Evolutionary conservation across 2,113 vertebrate genomes (phyloP).

Genomic region (Xerus inauris): DNA sequence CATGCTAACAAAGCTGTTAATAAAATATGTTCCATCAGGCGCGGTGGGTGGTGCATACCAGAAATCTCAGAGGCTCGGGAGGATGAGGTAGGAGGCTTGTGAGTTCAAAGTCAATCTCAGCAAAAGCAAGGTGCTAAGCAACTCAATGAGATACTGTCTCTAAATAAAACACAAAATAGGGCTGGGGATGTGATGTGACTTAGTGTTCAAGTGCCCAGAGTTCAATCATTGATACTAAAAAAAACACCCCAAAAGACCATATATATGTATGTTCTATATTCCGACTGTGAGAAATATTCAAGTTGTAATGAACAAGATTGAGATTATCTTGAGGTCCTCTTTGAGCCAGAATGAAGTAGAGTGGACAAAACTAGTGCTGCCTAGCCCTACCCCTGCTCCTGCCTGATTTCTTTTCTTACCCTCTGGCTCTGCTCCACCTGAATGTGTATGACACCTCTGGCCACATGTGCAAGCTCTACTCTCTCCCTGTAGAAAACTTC

Average conservation of each 20-base stretch:
- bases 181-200: too few relatives aligned
- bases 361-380: not conserved
- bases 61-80: too few relatives aligned
- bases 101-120: too few relatives aligned
- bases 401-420: not conserved
- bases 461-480: not conserved
- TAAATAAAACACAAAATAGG: too few relatives aligned
- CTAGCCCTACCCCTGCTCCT: too few relatives aligned
- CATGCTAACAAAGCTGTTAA: not conserved
- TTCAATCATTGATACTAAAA: too few relatives aligned
- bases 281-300: not conserved
- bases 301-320: not conserved
- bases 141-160: too few relatives aligned
- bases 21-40: not conserved
- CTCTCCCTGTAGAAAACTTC: not conserved
- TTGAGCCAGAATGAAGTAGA: not conserved
- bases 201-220: too few relatives aligned
- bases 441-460: not conserved
- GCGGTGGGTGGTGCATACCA: too few relatives aligned
- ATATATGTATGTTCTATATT: not conserved
- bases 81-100: too few relatives aligned
- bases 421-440: rapidly evolving
- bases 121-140: too few relatives aligned
- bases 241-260: too few relatives aligned
- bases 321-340: not conserved